Evolutionary conservation across 1,140 invertebrate species (phyloP), one percentile per base, ranked within the genome.

Genomic region (Drosophila mojavensis): DNA sequence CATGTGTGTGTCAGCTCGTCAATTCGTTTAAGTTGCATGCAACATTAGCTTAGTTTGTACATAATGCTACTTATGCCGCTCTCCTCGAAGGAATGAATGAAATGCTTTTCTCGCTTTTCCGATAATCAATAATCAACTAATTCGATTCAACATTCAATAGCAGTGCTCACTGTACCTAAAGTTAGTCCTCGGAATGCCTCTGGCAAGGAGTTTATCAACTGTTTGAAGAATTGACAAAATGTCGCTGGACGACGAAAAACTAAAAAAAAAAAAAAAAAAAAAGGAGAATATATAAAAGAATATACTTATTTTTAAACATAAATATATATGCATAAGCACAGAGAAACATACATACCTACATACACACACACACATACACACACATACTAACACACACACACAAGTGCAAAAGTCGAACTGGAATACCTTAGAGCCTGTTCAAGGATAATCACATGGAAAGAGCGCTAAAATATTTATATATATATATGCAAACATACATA

Each of bases 221-320:
- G 62, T 67, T 79, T 62, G 64, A 78, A 64, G 63, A 24, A 24
- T 24, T 64, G 47, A 86, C 66, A 86, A 85, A 85, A 85, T 86
- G 82, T 85, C 82, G 82, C 82, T 85, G 82, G 82, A 76, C 82
- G 82, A 85, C 82, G 82, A 79, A 77, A 69, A 75, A 39, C 17
- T 30, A 69, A 81, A 65, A 55, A 78, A 58, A 53, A 48, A 13
- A 47, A 36, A 13, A 26, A 26, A 41, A 20, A 55, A 78, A 58
- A 48, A 39, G 5, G 26, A 36, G 11, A 50, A 50, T 30, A 39
- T 63, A 33, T 13, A 47, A 43, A 24, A 43, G 11, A 58, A 43
- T 17, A 50, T 36, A 43, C 33, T 48, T 15, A 53, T 41, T 17
- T 45, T 39, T 39, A 11, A 39, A n/a, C 47, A 62, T 26, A 65